Evolutionary conservation across 1,140 invertebrate genomes (phyloP).

Genomic region (Drosophila varians): DNA sequence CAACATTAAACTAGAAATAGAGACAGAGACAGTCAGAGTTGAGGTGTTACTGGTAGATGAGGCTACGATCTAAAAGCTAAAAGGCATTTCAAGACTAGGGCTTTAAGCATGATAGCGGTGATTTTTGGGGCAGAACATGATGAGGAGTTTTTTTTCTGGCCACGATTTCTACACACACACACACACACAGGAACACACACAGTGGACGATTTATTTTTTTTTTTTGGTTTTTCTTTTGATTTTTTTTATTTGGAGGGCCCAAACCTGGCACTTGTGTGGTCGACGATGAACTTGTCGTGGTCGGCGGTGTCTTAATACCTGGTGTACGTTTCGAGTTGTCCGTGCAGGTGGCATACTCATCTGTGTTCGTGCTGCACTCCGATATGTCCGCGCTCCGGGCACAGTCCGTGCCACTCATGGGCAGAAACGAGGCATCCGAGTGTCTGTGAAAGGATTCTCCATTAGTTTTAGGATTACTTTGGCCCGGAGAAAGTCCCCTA

Average conservation of each 20-base stretch:
- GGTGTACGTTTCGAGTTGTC: conserved; percentile 91
- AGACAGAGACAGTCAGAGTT: conserved; percentile 41
- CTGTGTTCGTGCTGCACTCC: conserved; percentile 93
- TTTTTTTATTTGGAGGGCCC: conserved; percentile 38
- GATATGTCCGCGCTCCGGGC: conserved; percentile 90
- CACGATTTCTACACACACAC: conserved; percentile 40
- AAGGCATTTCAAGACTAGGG: conserved; percentile 14
- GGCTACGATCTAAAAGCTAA: conserved; percentile 30
- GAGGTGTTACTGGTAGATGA: conserved; percentile 28
- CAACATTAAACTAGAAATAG: conserved; percentile 68
- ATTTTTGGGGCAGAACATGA: conserved; percentile 2
- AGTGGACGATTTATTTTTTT: conserved; percentile 12
- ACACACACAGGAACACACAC: conserved; percentile 42
- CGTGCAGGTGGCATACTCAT: conserved; percentile 91
- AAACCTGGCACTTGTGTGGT: conserved; percentile 84
- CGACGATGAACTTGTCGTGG: conserved; percentile 83
- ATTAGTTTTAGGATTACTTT: not conserved
- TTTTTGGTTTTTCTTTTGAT: not conserved
- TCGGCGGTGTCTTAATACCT: conserved; percentile 83
- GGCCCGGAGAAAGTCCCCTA: not conserved
- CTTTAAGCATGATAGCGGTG: conserved; percentile 16
- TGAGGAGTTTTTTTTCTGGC: not conserved
- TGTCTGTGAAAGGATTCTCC: conserved; percentile 27
- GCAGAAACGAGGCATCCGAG: conserved; percentile 65
- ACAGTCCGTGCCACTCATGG: conserved; percentile 41